phyloP scores from a whole-genome alignment of 2,888 invertebrate genomes.

The Anoncus sp. region DNA sequence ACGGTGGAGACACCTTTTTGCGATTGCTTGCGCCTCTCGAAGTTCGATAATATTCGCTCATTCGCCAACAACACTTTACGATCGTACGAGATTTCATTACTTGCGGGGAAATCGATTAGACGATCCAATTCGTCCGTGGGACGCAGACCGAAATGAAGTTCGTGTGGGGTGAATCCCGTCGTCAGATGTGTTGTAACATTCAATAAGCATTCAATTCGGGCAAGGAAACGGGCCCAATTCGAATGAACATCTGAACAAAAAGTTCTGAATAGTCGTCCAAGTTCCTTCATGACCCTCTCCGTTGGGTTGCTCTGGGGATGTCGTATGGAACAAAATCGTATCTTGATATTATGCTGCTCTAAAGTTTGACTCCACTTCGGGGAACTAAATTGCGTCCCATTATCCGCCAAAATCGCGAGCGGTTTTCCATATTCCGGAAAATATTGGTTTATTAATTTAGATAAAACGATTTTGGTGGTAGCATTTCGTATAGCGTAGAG shows the following conservation, averaged over 20 bases:
- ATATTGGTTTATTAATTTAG: too few species aligned
- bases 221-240: slow-evolving; percentile 42
- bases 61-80: background rate
- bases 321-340: slow-evolving; percentile 56
- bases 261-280: slow-evolving; percentile 53
- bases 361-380: too few species aligned
- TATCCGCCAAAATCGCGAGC: too few species aligned
- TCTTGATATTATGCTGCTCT: too few species aligned
- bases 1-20: background rate
- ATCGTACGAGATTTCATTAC: background rate
- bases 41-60: background rate
- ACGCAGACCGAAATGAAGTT: slow-evolving; percentile 45
- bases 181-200: slow-evolving; percentile 46
- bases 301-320: slow-evolving; percentile 60
- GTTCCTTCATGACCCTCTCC: slow-evolving; percentile 58
- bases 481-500: too few species aligned
- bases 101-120: too few species aligned
- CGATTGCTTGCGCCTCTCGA: background rate
- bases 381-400: too few species aligned
- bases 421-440: too few species aligned
- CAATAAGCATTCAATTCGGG: slow-evolving; percentile 41
- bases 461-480: too few species aligned
- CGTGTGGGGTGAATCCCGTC: slow-evolving; percentile 45
- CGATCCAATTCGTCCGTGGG: too few species aligned
- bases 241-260: slow-evolving; percentile 51